Percentiles rank a stretch among this genome's conserved stretches.
phyloP scores from a whole-genome alignment of 1,140 invertebrate species.

The Helicorthomorpha holstii region DNA sequence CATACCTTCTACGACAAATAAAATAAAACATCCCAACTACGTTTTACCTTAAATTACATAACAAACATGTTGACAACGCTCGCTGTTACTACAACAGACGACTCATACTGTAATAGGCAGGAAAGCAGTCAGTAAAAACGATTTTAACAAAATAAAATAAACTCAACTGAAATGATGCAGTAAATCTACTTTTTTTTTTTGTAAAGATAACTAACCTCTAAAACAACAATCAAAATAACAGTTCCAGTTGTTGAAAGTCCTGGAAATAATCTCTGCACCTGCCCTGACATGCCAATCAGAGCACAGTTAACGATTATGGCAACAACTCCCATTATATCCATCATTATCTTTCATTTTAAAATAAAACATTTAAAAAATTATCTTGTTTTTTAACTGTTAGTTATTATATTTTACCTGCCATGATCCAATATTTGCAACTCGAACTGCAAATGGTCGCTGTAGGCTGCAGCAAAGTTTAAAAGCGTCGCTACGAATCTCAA shows the following conservation, averaged over 20 bases:
- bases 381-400: background rate
- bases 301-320: constrained; percentile 90
- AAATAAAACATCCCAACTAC: too few relatives aligned
- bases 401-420: constrained; percentile 58
- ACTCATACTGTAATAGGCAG: too few relatives aligned
- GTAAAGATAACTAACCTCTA: constrained; percentile 32
- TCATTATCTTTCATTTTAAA: constrained; percentile 46
- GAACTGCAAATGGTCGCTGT: constrained; percentile 76
- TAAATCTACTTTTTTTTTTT: background rate
- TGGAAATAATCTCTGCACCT: constrained; percentile 72
- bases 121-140: too few relatives aligned
- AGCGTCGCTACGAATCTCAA: constrained; percentile 85
- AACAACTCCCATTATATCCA: constrained; percentile 81
- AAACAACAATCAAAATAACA: constrained; percentile 65
- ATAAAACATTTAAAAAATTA: background rate
- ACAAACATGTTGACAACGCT: background rate
- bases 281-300: constrained; percentile 76
- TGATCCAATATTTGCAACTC: constrained; percentile 85
- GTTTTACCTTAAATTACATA: too few relatives aligned
- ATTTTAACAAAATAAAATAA: background rate
- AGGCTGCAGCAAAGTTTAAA: constrained; percentile 91
- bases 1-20: too few relatives aligned
- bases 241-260: constrained; percentile 67
- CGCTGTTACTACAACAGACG: too few relatives aligned
- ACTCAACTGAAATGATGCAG: background rate